Base-by-base conservation (phyloP, 2,888 invertebrate species). In the Epirrhoe tristata region DNA sequence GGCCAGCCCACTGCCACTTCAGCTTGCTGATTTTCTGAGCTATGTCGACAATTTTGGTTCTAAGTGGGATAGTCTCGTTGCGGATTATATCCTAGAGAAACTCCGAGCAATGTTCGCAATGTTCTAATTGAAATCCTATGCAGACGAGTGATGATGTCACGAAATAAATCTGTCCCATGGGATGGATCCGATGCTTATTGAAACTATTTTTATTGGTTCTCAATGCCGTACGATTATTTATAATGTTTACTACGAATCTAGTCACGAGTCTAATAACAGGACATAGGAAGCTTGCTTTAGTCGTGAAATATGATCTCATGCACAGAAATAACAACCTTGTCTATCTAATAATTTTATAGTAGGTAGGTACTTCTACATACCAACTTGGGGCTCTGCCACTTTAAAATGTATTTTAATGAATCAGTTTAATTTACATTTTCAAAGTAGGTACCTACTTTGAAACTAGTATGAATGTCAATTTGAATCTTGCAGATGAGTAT, bases 121-220 rank as follows among this genome's bases (percentile, higher is more conserved):
- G 55, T 66, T 57, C 68, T 70, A 65, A 62, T 65, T 66, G n/a
- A 58, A 66, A 74, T 48, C 75, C 76, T 84, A 77, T 85, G 83
- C 73, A 81, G 64, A 65, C 56, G 56, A 39, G 24, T 86, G 87
- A 90, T 91, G 91, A 92, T 87, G 86, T 93, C 90, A 92, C 79
- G 73, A 81, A 86, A 87, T 87, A 86, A 89, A 90, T 90, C 86
- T 82, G 87, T 86, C 80, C 74, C 81, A 77, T 77, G 83, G 81
- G 80, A 81, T 88, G 90, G 89, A 90, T 90, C 90, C 89, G 92
- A 86, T 84, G 83, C 85, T 81, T 83, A 88, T 87, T 84, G 81
- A 87, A 48, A 87, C 88, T 89, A 91, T 92, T 91, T 92, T 91
- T 91, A 91, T 90, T 86, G 81, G 85, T 65, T 63, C 76, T 81